Evolutionary conservation across 2,888 invertebrate genomes (phyloP).

Genomic region (Campopleginae sp.): DNA sequence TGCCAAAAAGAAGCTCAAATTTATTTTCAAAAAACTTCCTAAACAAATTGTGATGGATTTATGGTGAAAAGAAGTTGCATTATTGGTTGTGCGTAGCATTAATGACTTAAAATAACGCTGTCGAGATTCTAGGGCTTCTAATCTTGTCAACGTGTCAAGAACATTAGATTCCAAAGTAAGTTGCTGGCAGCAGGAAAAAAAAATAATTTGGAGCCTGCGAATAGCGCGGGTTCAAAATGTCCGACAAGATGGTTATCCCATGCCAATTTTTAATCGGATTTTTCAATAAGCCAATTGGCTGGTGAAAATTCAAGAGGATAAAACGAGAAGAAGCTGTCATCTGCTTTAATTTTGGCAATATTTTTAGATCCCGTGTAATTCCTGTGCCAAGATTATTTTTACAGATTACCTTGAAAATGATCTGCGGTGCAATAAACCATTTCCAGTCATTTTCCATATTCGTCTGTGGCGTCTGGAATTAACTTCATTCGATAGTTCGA

Average conservation of each 20-base stretch:
- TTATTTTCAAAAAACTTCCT: background rate
- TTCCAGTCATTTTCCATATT: slow-evolving; percentile 10
- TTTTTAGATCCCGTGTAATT: slow-evolving; percentile 68
- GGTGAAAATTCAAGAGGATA: slow-evolving; percentile 58
- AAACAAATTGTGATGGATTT: background rate
- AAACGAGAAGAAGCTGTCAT: slow-evolving; percentile 54
- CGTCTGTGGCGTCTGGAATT: background rate
- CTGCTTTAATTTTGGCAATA: slow-evolving; percentile 67
- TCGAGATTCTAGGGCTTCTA: slow-evolving; percentile 58
- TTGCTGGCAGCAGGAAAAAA: slow-evolving; percentile 9
- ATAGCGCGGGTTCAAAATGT: background rate
- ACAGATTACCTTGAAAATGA: slow-evolving; percentile 69
- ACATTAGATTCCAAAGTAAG: slow-evolving; percentile 17
- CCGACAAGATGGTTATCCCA: background rate
- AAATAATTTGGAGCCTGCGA: background rate
- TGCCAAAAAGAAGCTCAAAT: too few relatives aligned
- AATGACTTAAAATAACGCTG: slow-evolving; percentile 35
- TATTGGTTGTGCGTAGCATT: slow-evolving; percentile 13
- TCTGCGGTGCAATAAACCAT: slow-evolving; percentile 13
- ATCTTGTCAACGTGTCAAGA: slow-evolving; percentile 58
- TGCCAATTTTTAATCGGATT: background rate
- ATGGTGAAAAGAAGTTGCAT: slow-evolving; percentile 22
- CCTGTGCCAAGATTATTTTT: slow-evolving; percentile 77
- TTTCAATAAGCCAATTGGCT: slow-evolving; percentile 37
- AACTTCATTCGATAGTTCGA: background rate